Base-by-base conservation (phyloP, 2,113 vertebrate species). In the Megalops atlanticus region DNA sequence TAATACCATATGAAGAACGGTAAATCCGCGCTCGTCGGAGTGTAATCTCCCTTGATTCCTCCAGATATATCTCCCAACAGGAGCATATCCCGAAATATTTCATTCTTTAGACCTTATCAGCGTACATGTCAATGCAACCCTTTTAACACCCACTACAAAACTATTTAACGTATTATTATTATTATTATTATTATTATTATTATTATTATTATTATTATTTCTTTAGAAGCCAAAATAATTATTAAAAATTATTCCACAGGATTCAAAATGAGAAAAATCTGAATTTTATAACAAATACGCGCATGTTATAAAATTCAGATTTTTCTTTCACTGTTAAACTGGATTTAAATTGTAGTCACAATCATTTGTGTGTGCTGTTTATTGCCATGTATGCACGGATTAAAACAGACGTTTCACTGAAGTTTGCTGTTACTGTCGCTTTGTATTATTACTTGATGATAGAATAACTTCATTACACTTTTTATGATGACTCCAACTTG, bases 1-100 rank as follows among this genome's bases (percentile, higher is more conserved):
- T 95, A 95, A 92, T 92, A 91, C 89, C 93, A 92, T 92, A 93
- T 92, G 94, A 94, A 93, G 79, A 72, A 78, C 86, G 87, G 86
- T 90, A 93, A 95, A 95, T 94, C 94, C 94, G 85, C 82, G 82
- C 78, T 88, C 89, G 92, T 92, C 91, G 82, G 87, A 88, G 88
- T 95, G 89, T 95, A 95, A 95, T 94, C 94, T 92, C 87, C 86
- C 93, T 88, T 94, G 92, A 95, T 95, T 92, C 90, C 84, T 43
- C 82, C 87, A 92, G 93, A 95, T 94, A 91, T 36, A 87, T 93
- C 92, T 94, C 89, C 88, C 73, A 82, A 83, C 80, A 88, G 81
- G 83, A 85, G 84, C 86, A 82, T 84, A 75, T 80, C 86, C 49
- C 83, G n/a, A n/a, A n/a, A n/a, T n/a, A n/a, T n/a, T n/a, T n/a